Conservation (phyloP, 2,113 vertebrate genomes). For the Perca flavescens region DNA sequence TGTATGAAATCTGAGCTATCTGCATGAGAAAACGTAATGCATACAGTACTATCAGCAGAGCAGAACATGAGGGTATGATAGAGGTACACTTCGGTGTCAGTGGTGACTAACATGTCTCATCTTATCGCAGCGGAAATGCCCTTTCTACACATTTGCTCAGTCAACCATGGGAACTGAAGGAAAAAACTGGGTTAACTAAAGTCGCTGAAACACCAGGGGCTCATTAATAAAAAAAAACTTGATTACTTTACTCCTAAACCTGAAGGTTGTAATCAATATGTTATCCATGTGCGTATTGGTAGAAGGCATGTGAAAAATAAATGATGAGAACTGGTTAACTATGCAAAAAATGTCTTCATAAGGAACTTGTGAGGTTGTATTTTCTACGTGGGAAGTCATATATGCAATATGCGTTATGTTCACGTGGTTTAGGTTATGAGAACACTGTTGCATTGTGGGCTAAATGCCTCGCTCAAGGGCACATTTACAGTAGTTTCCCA, state of each 20-base stretch:
- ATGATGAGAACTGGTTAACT: not conserved
- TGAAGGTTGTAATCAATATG: not conserved
- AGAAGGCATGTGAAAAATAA: not conserved
- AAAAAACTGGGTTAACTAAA: not conserved
- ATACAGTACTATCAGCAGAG: slow-evolving; percentile 51
- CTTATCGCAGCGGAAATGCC: slow-evolving; percentile 52
- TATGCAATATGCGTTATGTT: not conserved
- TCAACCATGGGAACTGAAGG: slow-evolving; percentile 30
- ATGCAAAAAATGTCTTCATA: not conserved
- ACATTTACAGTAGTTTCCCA: not conserved
- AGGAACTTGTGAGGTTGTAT: not conserved
- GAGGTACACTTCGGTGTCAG: slow-evolving; percentile 34
- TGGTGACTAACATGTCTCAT: slow-evolving; percentile 16
- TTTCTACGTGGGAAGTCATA: not conserved
- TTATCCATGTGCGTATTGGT: not conserved
- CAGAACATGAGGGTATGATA: slow-evolving; percentile 61
- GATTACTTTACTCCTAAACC: not conserved
- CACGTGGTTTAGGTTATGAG: not conserved
- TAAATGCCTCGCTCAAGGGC: not conserved
- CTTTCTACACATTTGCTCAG: slow-evolving; percentile 54
- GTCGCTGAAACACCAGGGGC: not conserved
- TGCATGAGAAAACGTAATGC: slow-evolving; percentile 42
- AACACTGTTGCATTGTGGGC: not conserved
- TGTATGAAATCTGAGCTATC: slow-evolving; percentile 55
- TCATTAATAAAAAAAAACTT: not conserved